phyloP scores from a whole-genome alignment of 1,140 invertebrate species.

The Solenopsis fugax region DNA sequence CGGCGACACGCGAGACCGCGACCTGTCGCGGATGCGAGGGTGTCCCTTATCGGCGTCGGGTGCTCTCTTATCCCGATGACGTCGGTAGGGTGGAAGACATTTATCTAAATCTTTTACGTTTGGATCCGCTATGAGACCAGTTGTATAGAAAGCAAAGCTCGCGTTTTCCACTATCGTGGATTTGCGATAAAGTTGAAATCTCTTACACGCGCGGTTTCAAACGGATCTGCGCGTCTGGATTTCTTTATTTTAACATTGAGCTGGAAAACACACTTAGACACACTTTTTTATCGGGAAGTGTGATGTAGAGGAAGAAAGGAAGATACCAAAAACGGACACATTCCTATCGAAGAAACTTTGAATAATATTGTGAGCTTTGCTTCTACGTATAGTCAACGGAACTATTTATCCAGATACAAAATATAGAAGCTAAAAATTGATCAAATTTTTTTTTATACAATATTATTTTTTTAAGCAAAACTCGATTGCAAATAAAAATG shows the following conservation, averaged over 20 bases:
- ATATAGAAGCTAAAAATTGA: no score
- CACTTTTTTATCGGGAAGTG: background rate
- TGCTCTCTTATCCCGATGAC: constrained; percentile 13
- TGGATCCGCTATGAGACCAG: background rate
- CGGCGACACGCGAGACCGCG: constrained; percentile 46
- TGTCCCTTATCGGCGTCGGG: constrained; percentile 34
- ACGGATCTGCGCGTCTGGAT: background rate
- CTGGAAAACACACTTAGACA: background rate
- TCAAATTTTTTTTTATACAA: no score
- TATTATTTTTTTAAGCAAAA: no score
- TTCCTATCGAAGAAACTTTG: background rate
- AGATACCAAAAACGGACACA: background rate
- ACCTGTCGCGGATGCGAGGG: constrained; percentile 17
- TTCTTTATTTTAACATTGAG: background rate
- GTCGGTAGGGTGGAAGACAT: background rate
- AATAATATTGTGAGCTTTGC: no score
- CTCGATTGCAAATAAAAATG: no score
- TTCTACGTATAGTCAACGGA: no score
- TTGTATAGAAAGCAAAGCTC: background rate
- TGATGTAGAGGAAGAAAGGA: background rate
- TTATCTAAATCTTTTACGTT: constrained; percentile 1
- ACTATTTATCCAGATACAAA: no score
- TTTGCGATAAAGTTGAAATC: background rate
- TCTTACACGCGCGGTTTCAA: background rate
- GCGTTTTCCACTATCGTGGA: background rate